A percentile compares a stretch with the other conserved stretches of the same genome.
Evolutionary conservation across 1,140 invertebrate species (phyloP).

Genomic region (Drosophila melanica): DNA sequence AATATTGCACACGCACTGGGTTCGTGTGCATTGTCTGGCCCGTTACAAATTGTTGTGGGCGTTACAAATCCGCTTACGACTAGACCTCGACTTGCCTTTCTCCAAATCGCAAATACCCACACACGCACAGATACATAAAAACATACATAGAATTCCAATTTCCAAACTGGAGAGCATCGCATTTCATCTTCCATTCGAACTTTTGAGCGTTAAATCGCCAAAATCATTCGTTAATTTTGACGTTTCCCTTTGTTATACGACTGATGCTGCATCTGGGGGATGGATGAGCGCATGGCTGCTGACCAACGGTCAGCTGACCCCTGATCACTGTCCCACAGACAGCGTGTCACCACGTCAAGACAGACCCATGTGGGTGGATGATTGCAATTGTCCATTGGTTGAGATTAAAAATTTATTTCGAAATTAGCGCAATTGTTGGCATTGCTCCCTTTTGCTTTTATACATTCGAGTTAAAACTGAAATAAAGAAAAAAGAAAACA

Average conservation of each 20-base stretch:
- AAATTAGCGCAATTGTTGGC: constrained; percentile 81
- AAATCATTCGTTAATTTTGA: constrained; percentile 82
- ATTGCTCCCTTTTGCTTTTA: constrained; percentile 63
- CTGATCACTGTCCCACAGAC: constrained; percentile 52
- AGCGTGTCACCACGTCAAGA: constrained; percentile 48
- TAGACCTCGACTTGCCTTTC: constrained; percentile 49
- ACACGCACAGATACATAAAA: constrained; percentile 1
- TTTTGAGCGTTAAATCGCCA: constrained; percentile 80
- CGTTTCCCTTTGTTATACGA: constrained; percentile 56
- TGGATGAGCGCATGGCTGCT: constrained; percentile 34
- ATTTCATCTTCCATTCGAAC: constrained; percentile 66
- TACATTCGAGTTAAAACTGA: constrained; percentile 28
- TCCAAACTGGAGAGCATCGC: constrained; percentile 30
- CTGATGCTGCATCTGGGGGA: constrained; percentile 2
- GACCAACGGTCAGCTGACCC: constrained; percentile 62
- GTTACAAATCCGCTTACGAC: constrained; percentile 81
- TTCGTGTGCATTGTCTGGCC: constrained; percentile 35
- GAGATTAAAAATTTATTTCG: constrained; percentile 82
- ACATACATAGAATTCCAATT: constrained; percentile 21
- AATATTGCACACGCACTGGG: constrained; percentile 18
- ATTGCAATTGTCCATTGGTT: constrained; percentile 52
- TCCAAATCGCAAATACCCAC: constrained; percentile 13
- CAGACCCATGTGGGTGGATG: constrained; percentile 68
- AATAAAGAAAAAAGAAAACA: constrained; percentile 41
- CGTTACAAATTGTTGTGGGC: constrained; percentile 84